Evolutionary conservation across 2,888 invertebrate genomes (phyloP), one percentile per base, ranked within the genome.

Genomic region (Ctenicera cuprea): DNA sequence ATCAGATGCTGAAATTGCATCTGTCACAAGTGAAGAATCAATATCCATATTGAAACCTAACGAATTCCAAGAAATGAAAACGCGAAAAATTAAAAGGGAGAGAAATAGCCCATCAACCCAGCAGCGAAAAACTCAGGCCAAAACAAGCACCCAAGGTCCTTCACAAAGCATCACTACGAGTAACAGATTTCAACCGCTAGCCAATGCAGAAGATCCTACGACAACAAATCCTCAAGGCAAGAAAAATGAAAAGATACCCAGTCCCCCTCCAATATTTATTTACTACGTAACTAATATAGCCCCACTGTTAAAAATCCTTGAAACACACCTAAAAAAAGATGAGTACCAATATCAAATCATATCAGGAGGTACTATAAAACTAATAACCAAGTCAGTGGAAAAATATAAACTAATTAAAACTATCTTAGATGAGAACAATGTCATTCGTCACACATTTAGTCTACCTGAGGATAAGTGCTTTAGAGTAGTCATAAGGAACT

Each of bases 41-140:
- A 20, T 18, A 43, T 43, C 61, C n/a, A 1, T 63, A 4, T 3
- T 65, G 33, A 65, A 65, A 65, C 64, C 64, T 18, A 65, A 65
- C 26, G 50, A 50, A 26, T 65, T 65, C 14, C 37, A 65, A 30
- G 50, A 65, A 65, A 12, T 37, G 22, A 65, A 33, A 65, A 65
- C 37, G 14, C 26, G 64, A 50, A 65, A 65, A 52, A 50, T 50
- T 30, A 50, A 65, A 52, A 65, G 64, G 18, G 37, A 65, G 26
- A 1, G 18, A 64, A 20, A 1, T 62, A 26, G 22, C n/a, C 16
- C 30, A 30, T 63, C 63, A 30, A 41, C 30, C 20, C 3, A 20
- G 26, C 45, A 43, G 48, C 20, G 12, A 30, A 63, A 63, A 16
- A 61, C 22, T n/a, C 38, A 61, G 14, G 14, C 20, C 3, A 61